Percentiles rank a stretch among this genome's conserved stretches.
phyloP scores from a whole-genome alignment of 2,888 invertebrate genomes.

The Julus scandinavius region DNA sequence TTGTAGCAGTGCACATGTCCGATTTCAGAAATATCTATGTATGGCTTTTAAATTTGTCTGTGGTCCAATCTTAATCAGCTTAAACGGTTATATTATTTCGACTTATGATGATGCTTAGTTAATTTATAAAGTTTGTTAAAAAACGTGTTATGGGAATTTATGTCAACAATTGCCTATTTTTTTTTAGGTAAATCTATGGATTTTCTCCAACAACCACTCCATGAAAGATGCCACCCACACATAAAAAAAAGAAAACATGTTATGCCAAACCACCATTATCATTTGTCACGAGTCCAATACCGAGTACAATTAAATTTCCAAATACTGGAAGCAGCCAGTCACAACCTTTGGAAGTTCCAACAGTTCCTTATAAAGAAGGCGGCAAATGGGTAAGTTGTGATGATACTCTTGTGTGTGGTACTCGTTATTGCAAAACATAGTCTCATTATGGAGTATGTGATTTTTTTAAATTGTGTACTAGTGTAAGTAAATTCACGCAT shows the following conservation, averaged over 20 bases:
- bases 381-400: neutral
- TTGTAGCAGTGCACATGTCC: too few relatives aligned
- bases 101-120: too few relatives aligned
- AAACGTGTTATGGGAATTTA: neutral
- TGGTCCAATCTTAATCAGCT: too few relatives aligned
- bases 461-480: too few relatives aligned
- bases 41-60: too few relatives aligned
- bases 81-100: too few relatives aligned
- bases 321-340: neutral
- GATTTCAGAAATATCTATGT: too few relatives aligned
- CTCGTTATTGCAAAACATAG: too few relatives aligned
- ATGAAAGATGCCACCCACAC: neutral
- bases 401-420: neutral
- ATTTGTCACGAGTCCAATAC: neutral
- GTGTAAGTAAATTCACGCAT: too few relatives aligned
- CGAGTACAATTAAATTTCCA: neutral
- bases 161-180: neutral
- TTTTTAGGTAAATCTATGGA: neutral
- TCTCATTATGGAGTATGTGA: too few relatives aligned
- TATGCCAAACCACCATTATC: neutral
- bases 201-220: neutral
- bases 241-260: neutral
- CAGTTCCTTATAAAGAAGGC: slow-evolving; percentile 2
- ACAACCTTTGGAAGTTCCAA: slow-evolving; percentile 39
- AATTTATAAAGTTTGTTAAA: too few relatives aligned